phyloP scores from a whole-genome alignment of 2,888 invertebrate species.

The Nomada hirtipes region DNA sequence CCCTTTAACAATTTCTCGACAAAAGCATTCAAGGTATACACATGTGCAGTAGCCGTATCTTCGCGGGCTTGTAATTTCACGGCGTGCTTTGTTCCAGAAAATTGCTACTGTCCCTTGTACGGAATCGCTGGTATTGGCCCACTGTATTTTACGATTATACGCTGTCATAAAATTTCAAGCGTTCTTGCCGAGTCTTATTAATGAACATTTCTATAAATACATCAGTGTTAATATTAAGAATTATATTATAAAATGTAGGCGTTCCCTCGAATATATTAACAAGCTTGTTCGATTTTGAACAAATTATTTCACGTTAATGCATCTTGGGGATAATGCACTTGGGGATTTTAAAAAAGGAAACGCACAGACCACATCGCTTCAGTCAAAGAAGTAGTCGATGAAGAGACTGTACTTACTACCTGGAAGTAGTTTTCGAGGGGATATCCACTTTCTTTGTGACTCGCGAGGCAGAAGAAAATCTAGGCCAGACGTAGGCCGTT shows the following conservation, averaged over 20 bases:
- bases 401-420: background rate
- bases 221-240: too few relatives aligned
- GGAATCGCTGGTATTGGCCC: background rate
- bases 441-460: conserved; percentile 41
- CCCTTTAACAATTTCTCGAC: background rate
- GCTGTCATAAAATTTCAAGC: background rate
- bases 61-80: background rate
- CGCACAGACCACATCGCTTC: too few relatives aligned
- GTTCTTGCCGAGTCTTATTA: too few relatives aligned
- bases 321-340: too few relatives aligned
- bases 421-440: conserved; percentile 14
- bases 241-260: too few relatives aligned
- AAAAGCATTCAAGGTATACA: too few relatives aligned
- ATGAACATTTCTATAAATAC: too few relatives aligned
- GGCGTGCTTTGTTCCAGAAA: background rate
- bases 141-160: too few relatives aligned
- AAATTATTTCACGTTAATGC: background rate
- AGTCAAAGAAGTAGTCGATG: background rate
- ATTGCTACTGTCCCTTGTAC: background rate
- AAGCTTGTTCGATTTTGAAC: background rate
- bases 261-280: background rate
- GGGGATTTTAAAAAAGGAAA: background rate
- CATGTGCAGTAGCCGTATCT: background rate
- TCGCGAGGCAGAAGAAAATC: conserved; percentile 5
- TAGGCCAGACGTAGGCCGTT: conserved; percentile 22